Evolutionary conservation across 2,113 vertebrate genomes (phyloP).

Genomic region (Antennarius striatus): DNA sequence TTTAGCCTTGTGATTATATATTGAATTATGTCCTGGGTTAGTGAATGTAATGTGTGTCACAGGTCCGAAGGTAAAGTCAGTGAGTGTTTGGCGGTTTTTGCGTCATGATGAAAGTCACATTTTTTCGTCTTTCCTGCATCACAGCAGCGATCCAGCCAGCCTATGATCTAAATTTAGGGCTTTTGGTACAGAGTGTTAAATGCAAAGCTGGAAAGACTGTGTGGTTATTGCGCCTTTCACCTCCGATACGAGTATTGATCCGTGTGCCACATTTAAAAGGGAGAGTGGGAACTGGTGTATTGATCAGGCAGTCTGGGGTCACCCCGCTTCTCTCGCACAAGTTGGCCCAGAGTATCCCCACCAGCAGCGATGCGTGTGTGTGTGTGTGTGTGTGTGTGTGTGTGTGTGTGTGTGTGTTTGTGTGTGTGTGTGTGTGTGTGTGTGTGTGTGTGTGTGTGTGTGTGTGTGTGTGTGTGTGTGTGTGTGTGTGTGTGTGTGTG

Average conservation of each 20-base stretch:
- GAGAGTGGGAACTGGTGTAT: slow-evolving; percentile 77
- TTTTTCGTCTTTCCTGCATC: neutral
- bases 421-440: slow-evolving; percentile 35
- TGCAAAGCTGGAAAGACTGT: slow-evolving; percentile 66
- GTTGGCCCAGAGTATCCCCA: slow-evolving; percentile 49
- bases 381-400: slow-evolving; percentile 5
- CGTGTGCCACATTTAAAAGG: slow-evolving; percentile 75
- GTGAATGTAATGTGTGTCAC: no score
- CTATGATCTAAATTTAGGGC: slow-evolving; percentile 59
- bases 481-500: slow-evolving; percentile 33
- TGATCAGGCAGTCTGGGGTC: slow-evolving; percentile 79
- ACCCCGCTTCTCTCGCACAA: slow-evolving; percentile 62
- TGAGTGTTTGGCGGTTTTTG: no score
- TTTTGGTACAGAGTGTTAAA: slow-evolving; percentile 60
- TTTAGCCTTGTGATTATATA: no score
- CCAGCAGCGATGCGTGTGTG: slow-evolving; percentile 15
- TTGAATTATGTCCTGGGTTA: no score
- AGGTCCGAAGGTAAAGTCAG: no score
- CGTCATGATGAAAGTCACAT: no score
- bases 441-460: slow-evolving; percentile 33
- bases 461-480: slow-evolving; percentile 35
- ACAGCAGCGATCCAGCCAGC: slow-evolving; percentile 13
- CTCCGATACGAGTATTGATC: slow-evolving; percentile 79
- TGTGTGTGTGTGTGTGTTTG: slow-evolving; percentile 9
- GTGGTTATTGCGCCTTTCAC: slow-evolving; percentile 76